These are phyloP conservation scores for Actenoides lindsayi DNA, from an alignment of 2,113 vertebrate species.

Conservation along the genomic window DNA sequence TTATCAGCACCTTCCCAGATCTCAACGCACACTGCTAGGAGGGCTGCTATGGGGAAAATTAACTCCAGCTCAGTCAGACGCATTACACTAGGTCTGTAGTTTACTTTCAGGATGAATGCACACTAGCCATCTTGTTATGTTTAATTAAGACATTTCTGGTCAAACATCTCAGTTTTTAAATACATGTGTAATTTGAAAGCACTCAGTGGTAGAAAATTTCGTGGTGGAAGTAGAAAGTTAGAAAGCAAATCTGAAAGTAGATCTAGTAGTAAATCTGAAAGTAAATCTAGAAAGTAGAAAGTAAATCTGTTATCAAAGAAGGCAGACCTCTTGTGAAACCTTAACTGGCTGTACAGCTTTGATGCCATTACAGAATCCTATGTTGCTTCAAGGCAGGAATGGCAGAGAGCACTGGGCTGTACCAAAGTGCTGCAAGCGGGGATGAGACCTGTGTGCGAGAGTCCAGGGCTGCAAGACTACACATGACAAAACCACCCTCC, in stretches of 20 bases:
- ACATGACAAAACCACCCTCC: background rate
- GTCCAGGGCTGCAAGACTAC: background rate
- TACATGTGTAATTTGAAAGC: background rate
- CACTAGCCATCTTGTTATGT: background rate
- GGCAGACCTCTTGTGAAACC: background rate
- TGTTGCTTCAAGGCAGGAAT: fast-evolving
- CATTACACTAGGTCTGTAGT: background rate
- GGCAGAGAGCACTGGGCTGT: fast-evolving
- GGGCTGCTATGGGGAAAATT: too few relatives aligned
- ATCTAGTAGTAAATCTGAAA: too few relatives aligned
- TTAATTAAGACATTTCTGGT: background rate
- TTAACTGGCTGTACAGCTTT: fast-evolving
- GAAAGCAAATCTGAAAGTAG: too few relatives aligned
- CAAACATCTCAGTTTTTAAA: background rate
- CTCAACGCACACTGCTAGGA: too few relatives aligned
- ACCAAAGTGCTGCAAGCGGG: background rate
- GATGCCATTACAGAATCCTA: fast-evolving
- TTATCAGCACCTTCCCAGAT: too few relatives aligned
- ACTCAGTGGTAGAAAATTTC: background rate
- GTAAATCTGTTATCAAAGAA: background rate
- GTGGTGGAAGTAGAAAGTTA: background rate
- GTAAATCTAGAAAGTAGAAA: too few relatives aligned
- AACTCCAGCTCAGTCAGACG: too few relatives aligned
- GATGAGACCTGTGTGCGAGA: background rate
- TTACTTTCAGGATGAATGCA: background rate